Percentiles rank a stretch among this genome's conserved stretches.
phyloP scores from a whole-genome alignment of 2,888 invertebrate genomes.

The Oligia latruncula region DNA sequence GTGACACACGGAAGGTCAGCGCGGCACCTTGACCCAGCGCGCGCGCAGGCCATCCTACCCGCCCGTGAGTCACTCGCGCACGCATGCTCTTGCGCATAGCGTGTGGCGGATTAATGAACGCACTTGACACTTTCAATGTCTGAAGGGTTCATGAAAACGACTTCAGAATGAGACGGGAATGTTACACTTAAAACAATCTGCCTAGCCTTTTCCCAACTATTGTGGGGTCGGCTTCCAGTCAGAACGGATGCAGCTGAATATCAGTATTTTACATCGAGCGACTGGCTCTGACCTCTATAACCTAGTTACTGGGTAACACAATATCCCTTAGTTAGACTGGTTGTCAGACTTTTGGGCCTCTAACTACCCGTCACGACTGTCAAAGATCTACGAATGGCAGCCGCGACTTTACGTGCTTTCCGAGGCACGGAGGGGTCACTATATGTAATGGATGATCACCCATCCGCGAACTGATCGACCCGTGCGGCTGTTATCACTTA shows the following conservation, averaged over 20 bases:
- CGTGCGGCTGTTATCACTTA: neutral
- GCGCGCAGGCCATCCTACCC: slow-evolving; percentile 29
- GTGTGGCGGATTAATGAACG: slow-evolving; percentile 29
- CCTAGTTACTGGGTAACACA: neutral
- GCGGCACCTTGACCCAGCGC: slow-evolving; percentile 52
- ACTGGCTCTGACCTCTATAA: neutral
- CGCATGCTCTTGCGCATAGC: slow-evolving; percentile 35
- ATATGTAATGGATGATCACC: neutral
- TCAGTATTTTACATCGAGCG: neutral
- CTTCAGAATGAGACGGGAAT: neutral
- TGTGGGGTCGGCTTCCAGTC: neutral
- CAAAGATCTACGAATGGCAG: neutral
- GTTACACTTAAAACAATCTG: neutral
- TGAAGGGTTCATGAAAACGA: slow-evolving; percentile 22
- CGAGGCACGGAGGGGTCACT: neutral
- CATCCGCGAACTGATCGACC: neutral
- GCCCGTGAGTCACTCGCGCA: slow-evolving; percentile 41
- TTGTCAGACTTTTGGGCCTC: too few relatives aligned
- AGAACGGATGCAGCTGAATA: neutral
- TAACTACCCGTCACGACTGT: neutral
- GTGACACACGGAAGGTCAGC: slow-evolving; percentile 52
- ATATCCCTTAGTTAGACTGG: neutral
- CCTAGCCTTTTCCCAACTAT: neutral
- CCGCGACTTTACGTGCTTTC: too few relatives aligned
- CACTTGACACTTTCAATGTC: slow-evolving; percentile 35